Evolutionary conservation across 1,140 invertebrate genomes (phyloP), one percentile per base, ranked within the genome.

Genomic region (Aphis craccivora): DNA sequence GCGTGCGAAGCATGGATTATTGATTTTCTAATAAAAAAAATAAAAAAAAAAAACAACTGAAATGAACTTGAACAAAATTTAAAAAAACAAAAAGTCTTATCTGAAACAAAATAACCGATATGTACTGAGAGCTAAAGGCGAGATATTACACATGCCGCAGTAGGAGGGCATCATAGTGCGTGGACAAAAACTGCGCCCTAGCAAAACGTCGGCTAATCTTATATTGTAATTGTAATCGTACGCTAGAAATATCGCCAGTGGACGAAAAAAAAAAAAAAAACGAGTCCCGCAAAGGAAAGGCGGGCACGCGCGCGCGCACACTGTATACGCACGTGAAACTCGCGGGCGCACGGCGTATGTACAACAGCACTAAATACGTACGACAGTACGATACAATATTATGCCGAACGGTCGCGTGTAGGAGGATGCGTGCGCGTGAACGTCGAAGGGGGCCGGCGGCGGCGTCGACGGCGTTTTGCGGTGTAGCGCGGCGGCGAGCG

Each of bases 351-450:
- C 37, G 83, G 83, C 37, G 37, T 83, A 40, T 83, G 37, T 1
- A 86, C 9, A 22, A 25, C 83, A 14, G 40, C 60, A 76, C 30
- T n/a, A 14, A n/a, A n/a, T 51, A 51, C 9, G 9, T 51, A n/a
- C 60, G 60, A 86, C 37, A n/a, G 84, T 45, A 30, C 43, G 45
- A 20, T 43, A 35, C n/a, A 25, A 40, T 86, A 86, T 43, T 86
- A 43, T 84, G 25, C 40, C 86, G 86, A 60, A 22, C 48, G 23
- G 30, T 11, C 51, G 35, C 53, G 23, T 45, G 53, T 40, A 25
- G 60, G 67, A 48, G 25, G 90, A 76, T 91, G 67, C 90, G 90
- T 92, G 90, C 45, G 67, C 90, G 90, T 81, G 90, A 37, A 92
- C 90, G 90, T 43, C 89, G 53, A 43, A 60, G 55, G 89, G 37